These are phyloP conservation scores for Phyllotreta cruciferae DNA, from an alignment of 2,888 invertebrate genomes.

Conservation along the genomic window DNA sequence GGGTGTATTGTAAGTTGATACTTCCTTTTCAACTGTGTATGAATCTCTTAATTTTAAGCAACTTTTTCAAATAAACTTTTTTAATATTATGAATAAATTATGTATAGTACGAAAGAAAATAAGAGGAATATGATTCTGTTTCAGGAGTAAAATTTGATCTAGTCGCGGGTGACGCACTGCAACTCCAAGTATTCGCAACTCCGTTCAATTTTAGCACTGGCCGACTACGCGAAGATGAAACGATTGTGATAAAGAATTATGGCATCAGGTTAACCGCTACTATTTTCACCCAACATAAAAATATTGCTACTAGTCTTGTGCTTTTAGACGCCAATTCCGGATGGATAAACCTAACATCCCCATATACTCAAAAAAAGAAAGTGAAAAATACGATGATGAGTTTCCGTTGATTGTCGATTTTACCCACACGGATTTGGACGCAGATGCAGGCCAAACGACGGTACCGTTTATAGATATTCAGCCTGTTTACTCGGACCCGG, in stretches of 20 bases:
- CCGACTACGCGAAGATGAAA: constrained; percentile 59
- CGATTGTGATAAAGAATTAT: constrained; percentile 42
- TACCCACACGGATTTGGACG: constrained; percentile 70
- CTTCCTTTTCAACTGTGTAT: too few relatives aligned
- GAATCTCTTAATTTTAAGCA: too few relatives aligned
- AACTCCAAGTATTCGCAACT: constrained; percentile 79
- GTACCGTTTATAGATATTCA: constrained; percentile 84
- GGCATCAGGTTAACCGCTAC: background rate
- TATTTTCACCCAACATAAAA: background rate
- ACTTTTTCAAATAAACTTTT: too few relatives aligned
- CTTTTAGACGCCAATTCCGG: constrained; percentile 64
- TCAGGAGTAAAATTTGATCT: constrained; percentile 73
- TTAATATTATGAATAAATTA: too few relatives aligned
- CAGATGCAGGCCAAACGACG: constrained; percentile 81
- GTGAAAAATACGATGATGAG: constrained; percentile 58
- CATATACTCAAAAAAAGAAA: constrained; percentile 59
- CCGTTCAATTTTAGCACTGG: constrained; percentile 81
- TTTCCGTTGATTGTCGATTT: constrained; percentile 50
- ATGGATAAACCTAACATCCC: constrained; percentile 72
- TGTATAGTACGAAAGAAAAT: too few relatives aligned
- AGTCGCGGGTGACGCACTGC: constrained; percentile 79
- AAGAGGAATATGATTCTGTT: constrained; percentile 39
- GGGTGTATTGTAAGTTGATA: too few relatives aligned
- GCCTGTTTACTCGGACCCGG: constrained; percentile 66
- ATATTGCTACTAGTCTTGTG: background rate